Conservation (phyloP, 2,797 vertebrate genomes). For the Echiichthys vipera region DNA sequence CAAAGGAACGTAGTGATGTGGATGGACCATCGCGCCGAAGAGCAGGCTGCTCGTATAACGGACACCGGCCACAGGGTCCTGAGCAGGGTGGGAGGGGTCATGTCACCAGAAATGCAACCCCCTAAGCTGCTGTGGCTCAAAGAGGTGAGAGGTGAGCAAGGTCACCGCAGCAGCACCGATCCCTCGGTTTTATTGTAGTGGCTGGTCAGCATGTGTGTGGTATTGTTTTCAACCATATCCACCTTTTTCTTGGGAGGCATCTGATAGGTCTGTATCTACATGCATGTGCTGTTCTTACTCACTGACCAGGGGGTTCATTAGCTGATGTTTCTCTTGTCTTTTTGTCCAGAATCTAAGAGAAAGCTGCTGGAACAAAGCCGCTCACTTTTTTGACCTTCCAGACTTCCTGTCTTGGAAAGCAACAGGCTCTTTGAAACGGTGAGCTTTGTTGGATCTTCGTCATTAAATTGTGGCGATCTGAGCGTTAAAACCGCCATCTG, state of each 20-base stretch:
- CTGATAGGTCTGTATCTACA: not conserved
- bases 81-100: constrained; percentile 89
- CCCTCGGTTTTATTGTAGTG: constrained; percentile 29
- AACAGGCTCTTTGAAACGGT: constrained; percentile 93
- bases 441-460: constrained; percentile 42
- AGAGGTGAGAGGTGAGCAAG: constrained; percentile 89
- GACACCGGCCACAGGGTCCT: constrained; percentile 85
- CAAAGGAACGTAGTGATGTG: constrained; percentile 94
- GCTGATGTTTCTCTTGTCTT: not conserved
- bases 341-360: constrained; percentile 80
- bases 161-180: constrained; percentile 30
- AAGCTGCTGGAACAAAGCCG: constrained; percentile 89
- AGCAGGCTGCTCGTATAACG: constrained; percentile 91
- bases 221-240: not conserved
- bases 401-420: constrained; percentile 98
- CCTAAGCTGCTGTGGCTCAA: constrained; percentile 97
- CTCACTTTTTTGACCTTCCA: constrained; percentile 95
- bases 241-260: not conserved
- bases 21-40: constrained; percentile 95
- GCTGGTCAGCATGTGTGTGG: constrained; percentile 1
- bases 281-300: not conserved
- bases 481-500: not conserved
- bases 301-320: not conserved
- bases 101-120: constrained; percentile 99
- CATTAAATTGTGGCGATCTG: not conserved